Evolutionary conservation across 2,888 invertebrate species (phyloP).

Genomic region (Phanerotoma sp.): DNA sequence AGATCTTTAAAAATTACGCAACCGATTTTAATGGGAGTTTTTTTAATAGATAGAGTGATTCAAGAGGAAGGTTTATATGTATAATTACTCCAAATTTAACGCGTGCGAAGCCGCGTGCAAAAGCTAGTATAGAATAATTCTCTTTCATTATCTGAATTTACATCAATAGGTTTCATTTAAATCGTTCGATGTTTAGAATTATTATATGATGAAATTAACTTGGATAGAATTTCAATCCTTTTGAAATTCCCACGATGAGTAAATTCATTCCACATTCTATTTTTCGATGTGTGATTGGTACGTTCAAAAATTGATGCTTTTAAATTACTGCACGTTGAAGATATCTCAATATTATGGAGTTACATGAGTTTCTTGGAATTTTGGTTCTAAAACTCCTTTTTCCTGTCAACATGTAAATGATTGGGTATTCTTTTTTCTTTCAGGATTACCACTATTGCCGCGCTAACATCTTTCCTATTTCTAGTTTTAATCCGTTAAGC

Average conservation of each 20-base stretch:
- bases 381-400: slow-evolving; percentile 37
- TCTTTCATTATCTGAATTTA: slow-evolving; percentile 43
- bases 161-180: slow-evolving; percentile 43
- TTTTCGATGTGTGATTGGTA: slow-evolving; percentile 39
- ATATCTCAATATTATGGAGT: slow-evolving; percentile 24
- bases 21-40: too few relatives aligned
- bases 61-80: too few relatives aligned
- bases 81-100: too few relatives aligned
- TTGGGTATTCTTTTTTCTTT: slow-evolving; percentile 17
- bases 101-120: too few relatives aligned
- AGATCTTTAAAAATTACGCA: neutral
- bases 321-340: slow-evolving; percentile 32
- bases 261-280: slow-evolving; percentile 38
- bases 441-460: slow-evolving; percentile 22
- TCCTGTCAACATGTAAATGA: slow-evolving; percentile 34
- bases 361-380: slow-evolving; percentile 21
- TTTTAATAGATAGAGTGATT: too few relatives aligned
- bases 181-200: slow-evolving; percentile 37
- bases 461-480: slow-evolving; percentile 38
- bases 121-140: too few relatives aligned
- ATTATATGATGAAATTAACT: slow-evolving; percentile 32
- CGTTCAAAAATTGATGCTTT: slow-evolving; percentile 46
- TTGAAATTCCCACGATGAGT: slow-evolving; percentile 33
- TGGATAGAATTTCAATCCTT: slow-evolving; percentile 31
- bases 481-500: slow-evolving; percentile 46